A percentile compares a stretch with the other conserved stretches of the same genome.
Conservation (phyloP, 2,797 vertebrate species). For the Falco cherrug region DNA sequence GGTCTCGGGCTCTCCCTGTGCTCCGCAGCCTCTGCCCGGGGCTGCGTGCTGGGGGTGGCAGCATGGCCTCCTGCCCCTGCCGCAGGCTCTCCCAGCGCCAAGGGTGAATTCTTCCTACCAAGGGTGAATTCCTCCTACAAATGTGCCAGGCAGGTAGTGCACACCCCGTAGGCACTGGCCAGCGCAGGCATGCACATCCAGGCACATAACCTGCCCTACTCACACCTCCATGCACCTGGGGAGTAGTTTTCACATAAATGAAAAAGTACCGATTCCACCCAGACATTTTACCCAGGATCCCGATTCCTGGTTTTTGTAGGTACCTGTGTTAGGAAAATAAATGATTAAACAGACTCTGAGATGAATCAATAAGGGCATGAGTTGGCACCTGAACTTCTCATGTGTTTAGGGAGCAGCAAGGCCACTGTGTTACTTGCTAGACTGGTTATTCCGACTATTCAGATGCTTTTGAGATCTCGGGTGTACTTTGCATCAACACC, state of each 20-base stretch:
- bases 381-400: not conserved
- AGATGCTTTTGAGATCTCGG: not conserved
- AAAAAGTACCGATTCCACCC: not conserved
- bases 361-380: not conserved
- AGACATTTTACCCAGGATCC: not conserved
- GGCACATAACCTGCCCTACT: not conserved
- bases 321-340: not conserved
- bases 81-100: not conserved
- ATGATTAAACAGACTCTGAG: not conserved
- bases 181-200: not conserved
- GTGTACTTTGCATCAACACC: not conserved
- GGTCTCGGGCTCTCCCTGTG: not conserved
- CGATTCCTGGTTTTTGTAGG: not conserved
- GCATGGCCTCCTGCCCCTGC: not conserved
- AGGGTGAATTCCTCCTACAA: not conserved
- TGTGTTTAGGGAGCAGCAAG: not conserved
- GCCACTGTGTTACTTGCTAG: not conserved
- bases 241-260: not conserved
- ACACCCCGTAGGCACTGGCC: not conserved
- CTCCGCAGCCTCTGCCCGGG: not conserved
- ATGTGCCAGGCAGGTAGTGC: not conserved
- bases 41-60: not conserved
- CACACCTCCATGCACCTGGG: not conserved
- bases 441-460: not conserved
- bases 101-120: no score